Percentiles rank a stretch among this genome's conserved stretches.
Conservation (phyloP, 2,888 invertebrate species). For the Campoplex capitator region DNA sequence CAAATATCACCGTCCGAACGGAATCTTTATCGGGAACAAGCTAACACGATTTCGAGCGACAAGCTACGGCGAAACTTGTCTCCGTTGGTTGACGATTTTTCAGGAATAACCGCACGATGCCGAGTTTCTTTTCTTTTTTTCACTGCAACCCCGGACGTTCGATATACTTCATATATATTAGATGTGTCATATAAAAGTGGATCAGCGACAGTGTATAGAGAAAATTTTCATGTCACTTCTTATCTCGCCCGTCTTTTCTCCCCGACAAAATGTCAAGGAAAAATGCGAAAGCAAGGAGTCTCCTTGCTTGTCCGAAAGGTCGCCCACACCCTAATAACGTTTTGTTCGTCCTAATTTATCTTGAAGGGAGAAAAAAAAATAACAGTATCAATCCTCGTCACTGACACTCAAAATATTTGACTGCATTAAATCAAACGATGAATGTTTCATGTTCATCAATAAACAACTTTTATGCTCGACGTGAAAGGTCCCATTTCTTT, state of each 20-base stretch:
- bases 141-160: slow-evolving; percentile 19
- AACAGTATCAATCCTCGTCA: slow-evolving; percentile 8
- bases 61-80: slow-evolving; percentile 40
- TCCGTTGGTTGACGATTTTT: slow-evolving; percentile 19
- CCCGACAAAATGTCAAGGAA: not conserved
- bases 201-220: not conserved
- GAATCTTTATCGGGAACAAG: slow-evolving; percentile 48
- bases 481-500: too few relatives aligned
- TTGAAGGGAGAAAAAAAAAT: not conserved
- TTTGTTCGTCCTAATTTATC: slow-evolving; percentile 11
- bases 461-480: not conserved
- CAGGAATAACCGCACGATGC: not conserved
- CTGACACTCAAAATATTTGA: not conserved
- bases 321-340: not conserved
- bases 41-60: slow-evolving; percentile 40
- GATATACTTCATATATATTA: slow-evolving; percentile 22
- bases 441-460: not conserved
- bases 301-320: not conserved
- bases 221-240: slow-evolving; percentile 21
- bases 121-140: slow-evolving; percentile 21
- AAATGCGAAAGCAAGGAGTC: not conserved
- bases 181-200: not conserved
- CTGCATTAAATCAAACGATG: not conserved
- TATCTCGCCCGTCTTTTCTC: slow-evolving; percentile 13
- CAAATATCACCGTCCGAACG: slow-evolving; percentile 14